These are phyloP conservation scores for Neosilurus mollespiculum DNA, from an alignment of 2,797 vertebrate species.

Conservation along the genomic window DNA sequence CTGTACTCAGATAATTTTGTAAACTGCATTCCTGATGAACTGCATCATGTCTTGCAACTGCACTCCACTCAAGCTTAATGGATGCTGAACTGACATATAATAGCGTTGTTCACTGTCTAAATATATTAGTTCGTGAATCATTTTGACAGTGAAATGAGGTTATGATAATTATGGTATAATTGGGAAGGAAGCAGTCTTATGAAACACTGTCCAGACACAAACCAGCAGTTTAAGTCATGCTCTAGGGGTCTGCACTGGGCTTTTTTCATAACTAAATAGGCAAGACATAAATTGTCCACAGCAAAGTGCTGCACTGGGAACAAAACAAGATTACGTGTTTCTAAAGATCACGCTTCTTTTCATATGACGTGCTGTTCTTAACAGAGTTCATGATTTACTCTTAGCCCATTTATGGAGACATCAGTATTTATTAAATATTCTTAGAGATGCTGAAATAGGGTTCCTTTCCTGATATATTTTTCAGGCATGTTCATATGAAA, in stretches of 20 bases:
- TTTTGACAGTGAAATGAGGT: slow-evolving; percentile 7
- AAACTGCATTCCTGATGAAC: slow-evolving; percentile 4
- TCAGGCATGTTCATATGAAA: background rate
- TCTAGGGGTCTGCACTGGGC: background rate
- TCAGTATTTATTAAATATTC: background rate
- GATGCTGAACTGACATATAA: background rate
- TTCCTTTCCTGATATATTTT: background rate
- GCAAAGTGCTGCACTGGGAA: background rate
- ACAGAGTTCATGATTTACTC: background rate
- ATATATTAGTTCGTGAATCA: slow-evolving; percentile 19
- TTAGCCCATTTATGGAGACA: slow-evolving; percentile 2
- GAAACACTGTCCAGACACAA: slow-evolving; percentile 36
- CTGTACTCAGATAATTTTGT: background rate
- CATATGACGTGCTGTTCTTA: background rate
- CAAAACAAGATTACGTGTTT: background rate
- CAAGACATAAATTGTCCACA: background rate
- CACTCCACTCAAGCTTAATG: background rate
- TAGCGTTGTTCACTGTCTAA: background rate
- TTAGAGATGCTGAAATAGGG: background rate
- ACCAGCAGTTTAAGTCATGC: slow-evolving; percentile 3
- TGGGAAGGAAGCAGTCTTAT: background rate
- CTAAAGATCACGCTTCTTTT: background rate
- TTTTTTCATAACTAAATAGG: background rate
- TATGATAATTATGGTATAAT: slow-evolving; percentile 15
- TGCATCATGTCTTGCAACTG: background rate